Evolutionary conservation across 1,140 invertebrate species (phyloP).

Genomic region (Spodoptera frugiperda): DNA sequence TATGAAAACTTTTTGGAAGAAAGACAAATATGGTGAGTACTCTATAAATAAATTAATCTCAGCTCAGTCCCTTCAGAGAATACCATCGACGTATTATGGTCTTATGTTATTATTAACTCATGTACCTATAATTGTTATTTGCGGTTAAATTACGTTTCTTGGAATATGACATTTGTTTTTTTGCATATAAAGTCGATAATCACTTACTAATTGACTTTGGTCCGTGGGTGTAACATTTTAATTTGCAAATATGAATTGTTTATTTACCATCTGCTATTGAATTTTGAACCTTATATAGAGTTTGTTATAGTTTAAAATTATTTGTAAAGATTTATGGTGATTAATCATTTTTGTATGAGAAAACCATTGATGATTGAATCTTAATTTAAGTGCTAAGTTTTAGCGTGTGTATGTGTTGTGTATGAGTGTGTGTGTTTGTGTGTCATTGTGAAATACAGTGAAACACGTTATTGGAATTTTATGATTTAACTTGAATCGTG

Average conservation of each 20-base stretch:
- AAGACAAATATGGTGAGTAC: too few relatives aligned
- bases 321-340: neutral
- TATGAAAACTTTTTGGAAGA: too few relatives aligned
- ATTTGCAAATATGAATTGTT: conserved; percentile 35
- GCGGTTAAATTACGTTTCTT: conserved; percentile 1
- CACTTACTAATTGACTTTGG: neutral
- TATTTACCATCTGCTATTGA: neutral
- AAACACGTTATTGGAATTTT: neutral
- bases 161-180: conserved; percentile 8
- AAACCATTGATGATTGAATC: neutral
- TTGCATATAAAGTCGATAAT: neutral
- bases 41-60: too few relatives aligned
- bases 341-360: neutral
- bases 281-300: neutral
- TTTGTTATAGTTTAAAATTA: neutral
- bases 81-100: too few relatives aligned
- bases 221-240: conserved; percentile 14
- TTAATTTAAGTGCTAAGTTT: neutral
- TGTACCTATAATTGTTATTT: neutral
- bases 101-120: too few relatives aligned
- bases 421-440: neutral
- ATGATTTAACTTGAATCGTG: neutral
- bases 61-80: too few relatives aligned
- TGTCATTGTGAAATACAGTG: neutral
- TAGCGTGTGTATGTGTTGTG: neutral